These are phyloP conservation scores for Cerastis rubricosa DNA, from an alignment of 2,888 invertebrate genomes.

Conservation along the genomic window DNA sequence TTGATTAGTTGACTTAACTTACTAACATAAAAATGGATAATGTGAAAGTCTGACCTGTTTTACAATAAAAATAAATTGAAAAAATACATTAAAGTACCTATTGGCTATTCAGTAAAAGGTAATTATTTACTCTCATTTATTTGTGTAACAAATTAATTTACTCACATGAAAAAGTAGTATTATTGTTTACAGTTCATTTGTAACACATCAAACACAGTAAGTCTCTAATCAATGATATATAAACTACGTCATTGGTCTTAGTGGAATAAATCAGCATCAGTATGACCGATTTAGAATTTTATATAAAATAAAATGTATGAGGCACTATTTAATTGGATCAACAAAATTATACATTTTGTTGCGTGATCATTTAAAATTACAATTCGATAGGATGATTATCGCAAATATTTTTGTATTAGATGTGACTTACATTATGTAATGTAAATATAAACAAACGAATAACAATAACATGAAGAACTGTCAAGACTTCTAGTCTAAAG, in stretches of 20 bases:
- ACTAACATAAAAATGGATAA: not conserved
- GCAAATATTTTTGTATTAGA: not conserved
- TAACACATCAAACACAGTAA: not conserved
- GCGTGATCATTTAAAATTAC: not conserved
- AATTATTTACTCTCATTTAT: not conserved
- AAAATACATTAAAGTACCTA: not conserved
- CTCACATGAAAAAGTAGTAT: not conserved
- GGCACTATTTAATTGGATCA: too few relatives aligned
- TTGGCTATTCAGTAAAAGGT: not conserved
- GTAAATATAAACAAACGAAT: slow-evolving; percentile 4
- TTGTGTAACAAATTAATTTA: not conserved
- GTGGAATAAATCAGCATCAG: not conserved
- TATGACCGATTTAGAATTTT: not conserved
- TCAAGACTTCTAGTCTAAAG: not conserved
- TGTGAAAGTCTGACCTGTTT: not conserved
- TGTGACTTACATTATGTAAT: not conserved
- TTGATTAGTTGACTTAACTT: not conserved
- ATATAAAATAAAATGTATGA: not conserved
- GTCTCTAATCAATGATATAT: too few relatives aligned
- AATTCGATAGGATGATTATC: not conserved
- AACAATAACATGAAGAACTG: not conserved
- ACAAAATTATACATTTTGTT: not conserved
- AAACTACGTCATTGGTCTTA: too few relatives aligned
- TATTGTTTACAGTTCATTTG: not conserved
- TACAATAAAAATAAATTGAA: slow-evolving; percentile 4